Evolutionary conservation across 2,888 invertebrate genomes (phyloP).

Genomic region (Artemia sinica): DNA sequence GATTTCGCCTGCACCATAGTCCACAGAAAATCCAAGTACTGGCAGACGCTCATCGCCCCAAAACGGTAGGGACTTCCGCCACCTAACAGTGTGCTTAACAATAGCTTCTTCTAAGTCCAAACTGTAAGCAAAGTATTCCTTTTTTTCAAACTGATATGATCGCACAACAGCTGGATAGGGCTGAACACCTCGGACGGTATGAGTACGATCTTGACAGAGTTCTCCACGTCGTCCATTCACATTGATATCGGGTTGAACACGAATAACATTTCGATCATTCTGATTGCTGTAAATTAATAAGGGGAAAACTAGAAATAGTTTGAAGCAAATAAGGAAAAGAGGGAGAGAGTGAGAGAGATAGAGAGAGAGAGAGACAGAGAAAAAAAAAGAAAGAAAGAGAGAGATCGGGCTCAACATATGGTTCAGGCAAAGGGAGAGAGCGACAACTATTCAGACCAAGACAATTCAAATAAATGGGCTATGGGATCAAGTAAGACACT

Average conservation of each 20-base stretch:
- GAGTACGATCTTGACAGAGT: neutral
- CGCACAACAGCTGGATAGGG: neutral
- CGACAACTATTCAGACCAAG: no score
- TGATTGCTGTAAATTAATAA: no score
- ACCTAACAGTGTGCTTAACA: neutral
- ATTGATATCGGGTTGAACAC: neutral
- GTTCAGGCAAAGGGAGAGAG: no score
- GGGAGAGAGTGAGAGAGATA: no score
- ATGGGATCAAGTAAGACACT: no score
- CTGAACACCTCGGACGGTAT: neutral
- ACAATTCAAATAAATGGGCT: no score
- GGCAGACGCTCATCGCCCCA: neutral
- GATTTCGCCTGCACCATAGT: slow-evolving; percentile 1
- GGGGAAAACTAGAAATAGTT: no score
- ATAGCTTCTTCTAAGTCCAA: neutral
- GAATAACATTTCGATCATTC: no score
- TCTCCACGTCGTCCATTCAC: slow-evolving; percentile 1
- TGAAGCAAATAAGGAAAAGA: no score
- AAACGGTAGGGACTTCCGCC: neutral
- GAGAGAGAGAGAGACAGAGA: no score
- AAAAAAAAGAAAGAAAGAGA: no score
- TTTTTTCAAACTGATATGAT: neutral
- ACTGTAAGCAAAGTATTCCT: neutral
- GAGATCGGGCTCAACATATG: no score
- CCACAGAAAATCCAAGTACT: neutral